Percentiles rank a stretch among this genome's conserved stretches.
Conservation (phyloP, 1,140 invertebrate species). For the Dendrolimus kikuchii region DNA sequence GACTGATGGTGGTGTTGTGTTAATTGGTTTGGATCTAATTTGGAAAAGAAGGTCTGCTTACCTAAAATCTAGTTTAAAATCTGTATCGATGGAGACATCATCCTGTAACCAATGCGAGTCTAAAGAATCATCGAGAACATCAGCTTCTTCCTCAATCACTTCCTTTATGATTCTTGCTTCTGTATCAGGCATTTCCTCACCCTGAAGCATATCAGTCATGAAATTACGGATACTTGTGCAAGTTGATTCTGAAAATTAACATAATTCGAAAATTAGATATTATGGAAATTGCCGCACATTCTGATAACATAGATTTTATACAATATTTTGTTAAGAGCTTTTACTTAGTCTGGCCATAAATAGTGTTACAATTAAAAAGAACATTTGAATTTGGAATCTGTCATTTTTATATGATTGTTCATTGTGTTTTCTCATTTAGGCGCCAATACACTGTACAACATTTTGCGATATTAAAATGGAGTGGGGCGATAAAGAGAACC, state of each 20-base stretch:
- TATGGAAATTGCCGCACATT: background rate
- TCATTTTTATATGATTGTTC: too few relatives aligned
- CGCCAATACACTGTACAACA: too few relatives aligned
- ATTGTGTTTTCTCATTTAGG: too few relatives aligned
- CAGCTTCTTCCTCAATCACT: slow-evolving; percentile 54
- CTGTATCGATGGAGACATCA: slow-evolving; percentile 40
- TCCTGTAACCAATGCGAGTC: slow-evolving; percentile 60
- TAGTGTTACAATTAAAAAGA: too few relatives aligned
- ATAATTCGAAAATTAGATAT: background rate
- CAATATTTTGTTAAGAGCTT: too few relatives aligned
- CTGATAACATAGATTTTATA: background rate
- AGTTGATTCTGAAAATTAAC: slow-evolving; percentile 50
- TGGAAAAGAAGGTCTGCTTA: slow-evolving; percentile 17
- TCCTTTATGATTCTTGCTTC: slow-evolving; percentile 48
- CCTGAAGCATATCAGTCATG: slow-evolving; percentile 46
- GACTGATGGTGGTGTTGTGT: too few relatives aligned
- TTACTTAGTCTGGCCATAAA: too few relatives aligned
- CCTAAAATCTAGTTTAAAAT: slow-evolving; percentile 49
- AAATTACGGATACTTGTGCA: slow-evolving; percentile 60
- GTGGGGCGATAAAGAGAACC: too few relatives aligned
- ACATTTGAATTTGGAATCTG: too few relatives aligned
- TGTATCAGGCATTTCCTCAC: slow-evolving; percentile 42
- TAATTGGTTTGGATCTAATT: background rate
- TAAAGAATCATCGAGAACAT: slow-evolving; percentile 48
- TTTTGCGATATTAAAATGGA: too few relatives aligned